Evolutionary conservation across 2,113 vertebrate species (phyloP).

Genomic region (Erinaceus europaeus): DNA sequence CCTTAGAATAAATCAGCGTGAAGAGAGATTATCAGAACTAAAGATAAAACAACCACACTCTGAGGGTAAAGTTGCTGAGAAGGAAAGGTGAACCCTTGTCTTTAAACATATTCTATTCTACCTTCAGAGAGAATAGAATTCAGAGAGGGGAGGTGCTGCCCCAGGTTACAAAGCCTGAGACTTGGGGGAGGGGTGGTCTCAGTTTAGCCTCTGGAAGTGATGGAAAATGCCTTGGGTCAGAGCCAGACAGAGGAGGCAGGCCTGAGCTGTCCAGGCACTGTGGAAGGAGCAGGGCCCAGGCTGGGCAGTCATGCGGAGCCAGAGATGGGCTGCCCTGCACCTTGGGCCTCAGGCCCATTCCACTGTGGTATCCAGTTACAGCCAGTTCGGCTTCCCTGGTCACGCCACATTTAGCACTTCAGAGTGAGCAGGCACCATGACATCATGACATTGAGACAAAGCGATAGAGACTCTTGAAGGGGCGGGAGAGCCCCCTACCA

Average conservation of each 20-base stretch:
- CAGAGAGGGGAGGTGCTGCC: no score
- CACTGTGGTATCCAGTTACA: conserved; percentile 63
- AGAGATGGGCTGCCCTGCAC: conserved; percentile 67
- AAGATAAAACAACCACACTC: no score
- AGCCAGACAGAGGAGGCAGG: not conserved
- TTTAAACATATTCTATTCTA: not conserved
- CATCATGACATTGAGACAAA: conserved; percentile 60
- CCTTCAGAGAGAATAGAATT: not conserved
- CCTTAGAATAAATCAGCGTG: no score
- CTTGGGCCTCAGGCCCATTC: conserved; percentile 31
- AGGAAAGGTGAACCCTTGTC: not conserved
- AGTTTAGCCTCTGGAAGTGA: not conserved
- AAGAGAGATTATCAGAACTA: no score
- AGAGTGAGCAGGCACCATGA: conserved; percentile 49
- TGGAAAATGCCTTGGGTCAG: conserved; percentile 5
- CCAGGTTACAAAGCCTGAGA: not conserved
- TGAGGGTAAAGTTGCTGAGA: no score
- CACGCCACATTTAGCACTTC: conserved; percentile 82
- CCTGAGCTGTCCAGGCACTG: conserved; percentile 46
- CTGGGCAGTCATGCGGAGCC: conserved; percentile 78
- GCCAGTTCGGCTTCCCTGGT: conserved; percentile 69
- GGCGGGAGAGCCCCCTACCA: conserved; percentile 61
- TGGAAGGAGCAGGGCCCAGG: conserved; percentile 67
- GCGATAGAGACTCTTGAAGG: conserved; percentile 52
- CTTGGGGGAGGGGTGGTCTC: not conserved